Percentiles rank a stretch among this genome's conserved stretches.
Evolutionary conservation across 1,140 invertebrate genomes (phyloP).

Genomic region (Papilio machaon): DNA sequence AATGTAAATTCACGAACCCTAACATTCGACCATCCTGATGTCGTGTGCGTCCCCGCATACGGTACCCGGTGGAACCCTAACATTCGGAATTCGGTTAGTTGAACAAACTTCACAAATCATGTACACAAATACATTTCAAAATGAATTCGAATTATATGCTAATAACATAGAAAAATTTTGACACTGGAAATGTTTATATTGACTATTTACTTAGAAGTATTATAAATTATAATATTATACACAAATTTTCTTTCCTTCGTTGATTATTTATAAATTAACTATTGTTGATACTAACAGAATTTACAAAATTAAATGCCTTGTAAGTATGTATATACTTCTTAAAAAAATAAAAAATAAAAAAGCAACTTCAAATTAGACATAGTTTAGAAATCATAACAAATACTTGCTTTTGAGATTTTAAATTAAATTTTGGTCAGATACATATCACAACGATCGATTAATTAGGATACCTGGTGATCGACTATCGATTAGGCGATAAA

Average conservation of each 20-base stretch:
- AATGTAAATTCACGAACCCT: neutral
- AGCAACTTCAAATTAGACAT: no score
- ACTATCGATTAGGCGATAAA: no score
- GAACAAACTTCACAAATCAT: neutral
- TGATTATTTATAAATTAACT: neutral
- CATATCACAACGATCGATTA: no score
- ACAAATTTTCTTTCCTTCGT: neutral
- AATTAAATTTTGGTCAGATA: no score
- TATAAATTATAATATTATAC: neutral
- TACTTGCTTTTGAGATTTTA: no score
- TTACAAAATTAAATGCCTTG: neutral
- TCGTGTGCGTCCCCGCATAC: conserved; percentile 6
- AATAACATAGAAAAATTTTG: neutral
- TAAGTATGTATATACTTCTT: neutral
- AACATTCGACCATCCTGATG: neutral
- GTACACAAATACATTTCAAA: neutral
- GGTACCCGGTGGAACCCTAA: conserved; percentile 6
- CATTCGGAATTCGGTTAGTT: neutral
- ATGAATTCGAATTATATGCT: neutral
- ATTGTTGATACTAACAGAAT: neutral
- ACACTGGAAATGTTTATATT: neutral
- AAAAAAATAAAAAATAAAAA: no score
- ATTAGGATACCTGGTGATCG: no score
- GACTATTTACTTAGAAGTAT: neutral
- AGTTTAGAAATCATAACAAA: no score